Conservation (phyloP, 2,888 invertebrate species). For the Dyspetes luteomarginatus region DNA sequence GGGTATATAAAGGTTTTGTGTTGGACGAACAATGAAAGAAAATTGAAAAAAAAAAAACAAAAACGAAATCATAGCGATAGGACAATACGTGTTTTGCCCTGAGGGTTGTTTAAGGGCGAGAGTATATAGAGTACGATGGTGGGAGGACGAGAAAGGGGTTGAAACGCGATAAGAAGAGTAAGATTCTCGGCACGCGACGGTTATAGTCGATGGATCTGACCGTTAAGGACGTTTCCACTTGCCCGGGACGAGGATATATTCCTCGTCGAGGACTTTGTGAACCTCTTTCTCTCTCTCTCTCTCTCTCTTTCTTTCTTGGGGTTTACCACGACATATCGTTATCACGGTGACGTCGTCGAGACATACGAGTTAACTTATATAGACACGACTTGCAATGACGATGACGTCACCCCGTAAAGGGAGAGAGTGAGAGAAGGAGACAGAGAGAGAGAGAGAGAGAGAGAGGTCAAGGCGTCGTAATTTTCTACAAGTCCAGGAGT, state of each 20-base stretch:
- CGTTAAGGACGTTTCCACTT: constrained; percentile 70
- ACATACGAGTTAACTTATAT: constrained; percentile 33
- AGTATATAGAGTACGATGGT: constrained; percentile 19
- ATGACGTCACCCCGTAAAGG: constrained; percentile 68
- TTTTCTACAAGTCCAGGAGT: constrained; percentile 26
- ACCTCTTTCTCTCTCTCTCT: background rate
- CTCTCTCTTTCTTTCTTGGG: no score
- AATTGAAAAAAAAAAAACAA: constrained; percentile 42
- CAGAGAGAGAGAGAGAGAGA: constrained; percentile 2
- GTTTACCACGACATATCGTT: constrained; percentile 38
- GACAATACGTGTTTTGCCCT: constrained; percentile 48
- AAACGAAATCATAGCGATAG: constrained; percentile 32
- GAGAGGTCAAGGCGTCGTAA: constrained; percentile 72
- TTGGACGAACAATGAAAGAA: constrained; percentile 2
- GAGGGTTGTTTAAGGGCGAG: constrained; percentile 25
- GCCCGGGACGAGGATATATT: constrained; percentile 42
- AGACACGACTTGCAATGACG: constrained; percentile 57
- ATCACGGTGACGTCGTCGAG: constrained; percentile 69
- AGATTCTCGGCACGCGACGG: constrained; percentile 72
- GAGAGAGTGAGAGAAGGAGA: background rate
- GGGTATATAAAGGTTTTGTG: no score
- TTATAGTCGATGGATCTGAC: constrained; percentile 57
- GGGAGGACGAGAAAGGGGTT: constrained; percentile 34
- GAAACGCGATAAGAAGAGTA: constrained; percentile 67
- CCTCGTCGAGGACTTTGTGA: constrained; percentile 45